Conservation (phyloP, 23 tunicate genomes). For the Botrylloides violaceus region DNA sequence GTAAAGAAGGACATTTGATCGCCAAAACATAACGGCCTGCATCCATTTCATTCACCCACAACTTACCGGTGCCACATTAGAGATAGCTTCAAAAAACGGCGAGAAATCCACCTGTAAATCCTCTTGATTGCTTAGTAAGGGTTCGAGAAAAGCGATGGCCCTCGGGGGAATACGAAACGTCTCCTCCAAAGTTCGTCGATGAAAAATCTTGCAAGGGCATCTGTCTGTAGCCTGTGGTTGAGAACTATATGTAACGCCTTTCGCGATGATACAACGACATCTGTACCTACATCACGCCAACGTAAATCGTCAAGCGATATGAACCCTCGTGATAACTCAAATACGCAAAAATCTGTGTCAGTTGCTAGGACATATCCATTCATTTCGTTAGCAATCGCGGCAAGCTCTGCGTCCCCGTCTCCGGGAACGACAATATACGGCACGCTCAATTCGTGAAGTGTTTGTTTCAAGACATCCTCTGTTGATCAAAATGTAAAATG, state of each 20-base stretch:
- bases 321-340: neutral
- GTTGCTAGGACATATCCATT: neutral
- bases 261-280: neutral
- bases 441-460: neutral
- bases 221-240: neutral
- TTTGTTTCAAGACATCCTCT: conserved; percentile 13
- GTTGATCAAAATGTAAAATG: too few species aligned
- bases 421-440: conserved; percentile 14
- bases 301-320: neutral
- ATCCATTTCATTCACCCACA: too few species aligned
- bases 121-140: neutral
- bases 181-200: neutral
- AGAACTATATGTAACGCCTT: neutral
- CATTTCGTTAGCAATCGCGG: conserved; percentile 11
- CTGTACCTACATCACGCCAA: neutral
- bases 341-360: conserved; percentile 12
- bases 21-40: too few species aligned
- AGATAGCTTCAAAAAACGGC: too few species aligned
- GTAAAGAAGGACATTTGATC: too few species aligned
- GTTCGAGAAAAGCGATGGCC: neutral
- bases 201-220: neutral
- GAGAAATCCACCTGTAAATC: neutral
- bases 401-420: neutral
- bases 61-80: too few species aligned
- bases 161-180: neutral